Evolutionary conservation across 2,113 vertebrate genomes (phyloP).

Genomic region (Acrocephalus arundinaceus): DNA sequence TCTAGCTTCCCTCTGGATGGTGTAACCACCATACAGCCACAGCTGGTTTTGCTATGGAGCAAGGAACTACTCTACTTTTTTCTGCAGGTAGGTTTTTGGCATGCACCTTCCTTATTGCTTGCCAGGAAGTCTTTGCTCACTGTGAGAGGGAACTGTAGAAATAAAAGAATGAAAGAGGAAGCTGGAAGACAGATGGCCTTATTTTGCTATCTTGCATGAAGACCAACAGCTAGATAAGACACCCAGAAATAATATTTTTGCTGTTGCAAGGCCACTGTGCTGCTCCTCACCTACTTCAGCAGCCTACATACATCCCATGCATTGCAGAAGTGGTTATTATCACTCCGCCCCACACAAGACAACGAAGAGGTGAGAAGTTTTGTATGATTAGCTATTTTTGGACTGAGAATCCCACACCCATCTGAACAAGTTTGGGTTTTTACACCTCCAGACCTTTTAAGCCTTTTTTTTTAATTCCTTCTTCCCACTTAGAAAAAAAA

Average conservation of each 20-base stretch:
- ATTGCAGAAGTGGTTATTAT: not conserved
- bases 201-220: not conserved
- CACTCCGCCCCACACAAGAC: not conserved
- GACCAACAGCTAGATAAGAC: not conserved
- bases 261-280: not conserved
- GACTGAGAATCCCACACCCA: not conserved
- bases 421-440: not conserved
- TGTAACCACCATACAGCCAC: not conserved
- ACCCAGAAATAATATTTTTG: not conserved
- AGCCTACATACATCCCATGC: not conserved
- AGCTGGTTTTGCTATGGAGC: not conserved
- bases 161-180: not conserved
- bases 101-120: not conserved
- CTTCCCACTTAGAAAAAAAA: not conserved
- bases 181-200: not conserved
- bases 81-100: not conserved
- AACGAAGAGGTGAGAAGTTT: not conserved
- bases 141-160: not conserved
- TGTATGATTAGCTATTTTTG: not conserved
- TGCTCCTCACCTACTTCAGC: not conserved
- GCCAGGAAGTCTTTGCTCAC: not conserved
- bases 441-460: not conserved
- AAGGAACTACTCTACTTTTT: not conserved
- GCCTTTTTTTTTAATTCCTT: not conserved
- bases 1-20: not conserved